Evolutionary conservation across 1,140 invertebrate genomes (phyloP), one percentile per base, ranked within the genome.

Genomic region (Cheumatopsyche charites): DNA sequence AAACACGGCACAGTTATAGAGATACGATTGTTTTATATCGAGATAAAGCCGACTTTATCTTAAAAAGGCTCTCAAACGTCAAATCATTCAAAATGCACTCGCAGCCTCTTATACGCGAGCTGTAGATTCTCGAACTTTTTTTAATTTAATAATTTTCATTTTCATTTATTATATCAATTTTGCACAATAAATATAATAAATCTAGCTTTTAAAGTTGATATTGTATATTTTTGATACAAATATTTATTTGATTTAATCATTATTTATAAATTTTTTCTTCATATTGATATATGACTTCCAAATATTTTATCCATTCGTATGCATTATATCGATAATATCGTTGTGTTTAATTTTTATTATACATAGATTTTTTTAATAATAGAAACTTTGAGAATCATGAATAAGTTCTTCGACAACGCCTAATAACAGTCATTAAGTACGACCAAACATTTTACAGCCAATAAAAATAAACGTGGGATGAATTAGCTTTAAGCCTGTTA

Each of bases 21-120:
- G 55, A 62, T 70, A 71, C 43, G 69, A 71, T 71, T 71, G 69
- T 71, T 71, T 71, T 65, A 71, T 63, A 71, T 71, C 69, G 62
- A 71, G 69, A 71, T 62, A 65, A 71, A 65, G 45, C 21, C 19
- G 69, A 62, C 29, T 23, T 55, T 63, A 71, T 71, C 69, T 71
- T 63, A 55, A 68, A 68, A 68, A 68, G 66, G 47, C 66, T 68
- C 47, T 68, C 49, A 15, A 68, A 68, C 66, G 66, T 68, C 66
- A 68, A 68, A 68, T 68, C 66, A 68, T 42, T 68, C 66, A 42
- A 17, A 63, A 21, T 45, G 62, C 42, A 23, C 36, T 41, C n/a
- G 23, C 21, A 9, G 29, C 29, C 29, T 36, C 29, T 36, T 36
- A 4, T 36, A 58, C n/a, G 55, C 19, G 55, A 58, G 25, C 23